Evolutionary conservation across 2,888 invertebrate genomes (phyloP), one percentile per base, ranked within the genome.

Genomic region (Diadegma fenestrale): DNA sequence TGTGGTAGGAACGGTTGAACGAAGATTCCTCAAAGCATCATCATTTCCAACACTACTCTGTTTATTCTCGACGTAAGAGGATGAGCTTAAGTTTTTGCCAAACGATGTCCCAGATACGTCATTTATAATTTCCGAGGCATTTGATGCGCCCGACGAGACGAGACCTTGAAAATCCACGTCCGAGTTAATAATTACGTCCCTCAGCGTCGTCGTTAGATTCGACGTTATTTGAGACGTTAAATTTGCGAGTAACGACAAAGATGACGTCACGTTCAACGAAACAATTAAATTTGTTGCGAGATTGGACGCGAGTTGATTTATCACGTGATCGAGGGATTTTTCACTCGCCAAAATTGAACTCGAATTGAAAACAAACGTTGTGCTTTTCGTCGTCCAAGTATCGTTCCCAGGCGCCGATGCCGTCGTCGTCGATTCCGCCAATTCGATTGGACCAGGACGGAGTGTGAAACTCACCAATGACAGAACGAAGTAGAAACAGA

Each of bases 391-490:
- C 14, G 58, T 10, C 3, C 78, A 76, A 10, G 88, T 80, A 51
- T 87, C 82, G 71, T 88, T 86, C 58, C 63, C 51, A 6, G 82
- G 80, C 43, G 87, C 86, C 48, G 78, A 43, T 33, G 80, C 81
- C 48, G 78, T 45, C 33, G 80, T 82, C 19, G 77, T 63, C 22
- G 78, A 72, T 22, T 85, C 84, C 41, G 76, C 1, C 48, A 48
- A 26, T 41, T 71, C n/a, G 1, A 63, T 37, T 54, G 98, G 98
- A 0, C 98, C 98, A 0, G 99, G 99, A 3, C 99, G 96, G 68
- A 98, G 94, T 1, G 97, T 97, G 91, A 99, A 99, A 89, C 98
- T 98, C 8, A 97, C 95, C 86, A 98, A 94, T 4, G 99, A 98
- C 68, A 98, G 95, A 41, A 98, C 92, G 93, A 99, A 99, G 94